Evolutionary conservation across 2,113 vertebrate genomes (phyloP).

Genomic region (Entelurus aequoreus): DNA sequence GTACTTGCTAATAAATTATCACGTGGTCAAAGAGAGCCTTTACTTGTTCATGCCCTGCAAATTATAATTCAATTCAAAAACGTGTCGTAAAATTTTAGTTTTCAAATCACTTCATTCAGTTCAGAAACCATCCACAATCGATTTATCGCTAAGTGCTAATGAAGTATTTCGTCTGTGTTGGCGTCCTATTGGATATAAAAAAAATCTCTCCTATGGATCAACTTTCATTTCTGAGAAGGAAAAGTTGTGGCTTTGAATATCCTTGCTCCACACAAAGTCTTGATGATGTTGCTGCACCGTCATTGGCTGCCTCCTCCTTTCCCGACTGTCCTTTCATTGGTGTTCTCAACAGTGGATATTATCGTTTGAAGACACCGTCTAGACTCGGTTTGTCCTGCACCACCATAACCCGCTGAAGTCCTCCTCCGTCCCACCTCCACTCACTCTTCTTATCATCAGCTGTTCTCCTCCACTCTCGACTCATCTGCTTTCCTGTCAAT

Average conservation of each 20-base stretch:
- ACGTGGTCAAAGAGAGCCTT: neutral
- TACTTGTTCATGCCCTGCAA: no score
- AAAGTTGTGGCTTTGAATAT: conserved; percentile 37
- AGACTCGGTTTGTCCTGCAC: conserved; percentile 50
- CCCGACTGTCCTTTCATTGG: conserved; percentile 54
- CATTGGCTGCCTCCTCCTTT: conserved; percentile 41
- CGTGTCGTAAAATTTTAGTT: no score
- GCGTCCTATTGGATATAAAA: neutral
- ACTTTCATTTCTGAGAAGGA: neutral
- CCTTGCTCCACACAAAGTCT: conserved; percentile 55
- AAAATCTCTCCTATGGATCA: neutral
- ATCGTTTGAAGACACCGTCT: conserved; percentile 63
- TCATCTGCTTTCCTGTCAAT: conserved; percentile 27
- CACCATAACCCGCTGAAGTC: conserved; percentile 63
- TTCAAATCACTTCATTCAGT: no score
- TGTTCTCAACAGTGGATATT: conserved; percentile 48
- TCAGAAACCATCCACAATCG: no score
- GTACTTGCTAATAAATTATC: no score
- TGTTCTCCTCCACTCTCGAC: conserved; percentile 11
- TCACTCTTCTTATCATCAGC: conserved; percentile 36
- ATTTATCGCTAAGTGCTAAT: no score
- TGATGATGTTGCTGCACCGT: conserved; percentile 13
- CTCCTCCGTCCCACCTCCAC: conserved; percentile 19
- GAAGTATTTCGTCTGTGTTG: neutral
- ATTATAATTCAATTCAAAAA: no score